These are phyloP conservation scores for Tachuris rubrigastra DNA, from an alignment of 2,113 vertebrate species.

Conservation along the genomic window DNA sequence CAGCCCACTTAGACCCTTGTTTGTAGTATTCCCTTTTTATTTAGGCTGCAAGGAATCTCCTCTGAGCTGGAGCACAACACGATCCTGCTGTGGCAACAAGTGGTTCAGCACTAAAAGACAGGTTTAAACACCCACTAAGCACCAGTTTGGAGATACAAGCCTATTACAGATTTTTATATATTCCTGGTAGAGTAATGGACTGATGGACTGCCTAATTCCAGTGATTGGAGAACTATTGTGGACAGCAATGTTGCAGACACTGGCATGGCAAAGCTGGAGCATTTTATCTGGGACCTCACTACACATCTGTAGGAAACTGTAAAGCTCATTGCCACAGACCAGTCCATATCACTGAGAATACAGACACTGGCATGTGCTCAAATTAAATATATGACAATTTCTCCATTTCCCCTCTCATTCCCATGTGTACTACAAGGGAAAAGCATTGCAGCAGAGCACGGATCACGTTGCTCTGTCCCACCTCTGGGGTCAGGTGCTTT, in stretches of 20 bases:
- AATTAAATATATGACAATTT: not conserved
- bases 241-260: not conserved
- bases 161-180: too few species aligned
- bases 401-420: too few species aligned
- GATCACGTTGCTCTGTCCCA: accelerated
- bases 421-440: too few species aligned
- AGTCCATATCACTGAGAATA: accelerated
- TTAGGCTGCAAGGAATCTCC: not conserved
- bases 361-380: accelerated
- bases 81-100: not conserved
- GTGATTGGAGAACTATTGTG: accelerated
- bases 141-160: not conserved
- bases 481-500: not conserved
- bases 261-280: not conserved
- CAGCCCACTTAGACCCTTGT: not conserved
- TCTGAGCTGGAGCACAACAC: not conserved
- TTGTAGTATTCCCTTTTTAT: not conserved
- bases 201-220: accelerated
- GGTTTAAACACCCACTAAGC: not conserved
- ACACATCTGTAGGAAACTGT: not conserved
- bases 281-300: not conserved
- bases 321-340: too few species aligned
- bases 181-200: not conserved
- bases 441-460: accelerated
- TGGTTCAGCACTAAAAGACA: not conserved